These are phyloP conservation scores for Caradrina clavipalpis DNA, from an alignment of 2,888 invertebrate genomes.

Conservation along the genomic window DNA sequence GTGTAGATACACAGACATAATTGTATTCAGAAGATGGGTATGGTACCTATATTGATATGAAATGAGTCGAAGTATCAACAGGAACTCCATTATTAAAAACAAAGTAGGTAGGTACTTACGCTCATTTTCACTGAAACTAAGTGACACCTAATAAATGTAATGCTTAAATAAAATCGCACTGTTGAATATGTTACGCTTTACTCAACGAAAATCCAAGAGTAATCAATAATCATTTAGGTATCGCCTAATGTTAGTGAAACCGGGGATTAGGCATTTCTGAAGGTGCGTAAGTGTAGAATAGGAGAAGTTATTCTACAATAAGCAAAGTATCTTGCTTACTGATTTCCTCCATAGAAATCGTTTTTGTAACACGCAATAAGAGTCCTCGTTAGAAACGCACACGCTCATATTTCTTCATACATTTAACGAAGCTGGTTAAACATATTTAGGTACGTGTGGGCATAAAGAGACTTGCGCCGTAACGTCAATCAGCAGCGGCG, in stretches of 20 bases:
- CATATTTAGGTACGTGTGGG: conserved; percentile 54
- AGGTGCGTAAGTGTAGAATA: not conserved
- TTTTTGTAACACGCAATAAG: conserved; percentile 40
- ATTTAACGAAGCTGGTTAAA: conserved; percentile 56
- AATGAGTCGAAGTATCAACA: conserved; percentile 20
- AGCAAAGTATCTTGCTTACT: not conserved
- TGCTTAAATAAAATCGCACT: not conserved
- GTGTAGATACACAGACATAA: conserved; percentile 16
- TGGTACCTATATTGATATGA: conserved; percentile 25
- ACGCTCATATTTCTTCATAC: conserved; percentile 40
- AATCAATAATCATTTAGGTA: too few relatives aligned
- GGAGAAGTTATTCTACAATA: too few relatives aligned
- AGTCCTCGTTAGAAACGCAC: conserved; percentile 43
- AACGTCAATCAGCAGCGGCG: conserved; percentile 67
- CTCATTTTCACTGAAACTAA: not conserved
- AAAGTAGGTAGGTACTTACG: not conserved
- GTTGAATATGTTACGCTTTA: not conserved
- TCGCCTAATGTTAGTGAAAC: too few relatives aligned
- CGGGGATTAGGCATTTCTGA: not conserved
- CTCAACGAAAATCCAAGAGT: not conserved
- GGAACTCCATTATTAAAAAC: conserved; percentile 15
- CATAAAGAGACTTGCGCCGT: conserved; percentile 73
- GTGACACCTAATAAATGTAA: not conserved
- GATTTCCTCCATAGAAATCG: conserved; percentile 20
- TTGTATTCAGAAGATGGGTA: not conserved